Percentiles rank a stretch among this genome's conserved stretches.
Evolutionary conservation across 2,797 vertebrate genomes (phyloP).

Genomic region (Erithacus rubecula): DNA sequence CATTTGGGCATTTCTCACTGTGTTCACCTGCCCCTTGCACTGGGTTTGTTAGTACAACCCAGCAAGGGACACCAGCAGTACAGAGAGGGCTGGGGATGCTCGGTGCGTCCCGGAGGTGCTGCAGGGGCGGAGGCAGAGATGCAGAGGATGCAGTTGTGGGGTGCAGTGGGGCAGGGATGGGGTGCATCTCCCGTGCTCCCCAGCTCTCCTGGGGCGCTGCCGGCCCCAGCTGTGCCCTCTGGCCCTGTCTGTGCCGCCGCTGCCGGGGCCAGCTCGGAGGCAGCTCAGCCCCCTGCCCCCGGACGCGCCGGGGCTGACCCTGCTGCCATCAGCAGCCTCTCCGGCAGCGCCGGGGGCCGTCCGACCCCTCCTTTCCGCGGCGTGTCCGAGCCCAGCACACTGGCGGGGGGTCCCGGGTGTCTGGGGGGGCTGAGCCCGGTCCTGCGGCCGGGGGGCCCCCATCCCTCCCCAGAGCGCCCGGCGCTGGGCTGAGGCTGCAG

Average conservation of each 20-base stretch:
- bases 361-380: background rate
- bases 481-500: constrained; percentile 34
- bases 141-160: background rate
- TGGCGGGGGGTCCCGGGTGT: background rate
- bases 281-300: background rate
- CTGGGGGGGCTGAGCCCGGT: background rate
- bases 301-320: background rate
- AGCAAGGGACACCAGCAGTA: background rate
- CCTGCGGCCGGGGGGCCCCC: background rate
- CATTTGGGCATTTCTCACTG: background rate
- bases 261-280: background rate
- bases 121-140: background rate
- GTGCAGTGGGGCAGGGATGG: background rate
- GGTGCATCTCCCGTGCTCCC: accelerated
- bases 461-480: constrained; percentile 13
- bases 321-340: background rate
- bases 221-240: background rate
- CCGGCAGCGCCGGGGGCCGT: background rate
- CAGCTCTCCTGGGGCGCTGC: background rate
- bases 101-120: accelerated
- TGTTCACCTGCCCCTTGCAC: background rate
- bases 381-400: background rate
- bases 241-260: background rate
- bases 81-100: background rate
- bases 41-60: accelerated